These are phyloP conservation scores for Syrphus vitripennis DNA, from an alignment of 2,888 invertebrate genomes.

Conservation along the genomic window DNA sequence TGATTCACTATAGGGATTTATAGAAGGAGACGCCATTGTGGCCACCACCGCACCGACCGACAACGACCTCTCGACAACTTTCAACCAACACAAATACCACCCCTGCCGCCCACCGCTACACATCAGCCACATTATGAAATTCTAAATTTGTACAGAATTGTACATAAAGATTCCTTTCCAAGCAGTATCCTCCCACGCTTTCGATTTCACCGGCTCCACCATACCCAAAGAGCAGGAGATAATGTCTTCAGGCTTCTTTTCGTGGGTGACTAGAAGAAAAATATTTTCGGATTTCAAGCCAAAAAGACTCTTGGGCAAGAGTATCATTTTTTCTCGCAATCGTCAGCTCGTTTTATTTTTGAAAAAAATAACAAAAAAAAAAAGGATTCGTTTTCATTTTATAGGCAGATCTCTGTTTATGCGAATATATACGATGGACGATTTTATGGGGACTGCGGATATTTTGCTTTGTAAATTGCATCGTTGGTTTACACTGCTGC, in stretches of 20 bases:
- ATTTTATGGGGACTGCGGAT: constrained; percentile 43
- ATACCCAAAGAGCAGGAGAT: background rate
- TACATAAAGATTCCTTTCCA: background rate
- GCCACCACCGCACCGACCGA: constrained; percentile 3
- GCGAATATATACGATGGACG: constrained; percentile 36
- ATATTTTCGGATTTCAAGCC: constrained; percentile 1
- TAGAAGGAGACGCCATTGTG: constrained; percentile 44
- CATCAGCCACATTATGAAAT: constrained; percentile 23
- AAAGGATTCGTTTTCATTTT: constrained; percentile 23
- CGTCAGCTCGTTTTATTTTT: constrained; percentile 54
- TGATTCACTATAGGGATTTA: constrained; percentile 51
- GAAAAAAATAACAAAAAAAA: constrained; percentile 23
- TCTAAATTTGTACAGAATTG: background rate
- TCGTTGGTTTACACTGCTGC: background rate
- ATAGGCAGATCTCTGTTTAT: background rate
- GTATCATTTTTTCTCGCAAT: background rate
- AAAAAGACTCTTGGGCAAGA: background rate
- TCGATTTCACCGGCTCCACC: constrained; percentile 20
- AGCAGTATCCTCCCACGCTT: constrained; percentile 48
- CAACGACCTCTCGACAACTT: background rate
- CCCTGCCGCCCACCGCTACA: background rate
- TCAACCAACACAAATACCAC: background rate
- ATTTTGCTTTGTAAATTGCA: constrained; percentile 49
- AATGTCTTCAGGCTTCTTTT: background rate
- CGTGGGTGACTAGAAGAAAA: constrained; percentile 22